Evolutionary conservation across 1,140 invertebrate genomes (phyloP), one percentile per base, ranked within the genome.

Genomic region (Anoplophora glabripennis): DNA sequence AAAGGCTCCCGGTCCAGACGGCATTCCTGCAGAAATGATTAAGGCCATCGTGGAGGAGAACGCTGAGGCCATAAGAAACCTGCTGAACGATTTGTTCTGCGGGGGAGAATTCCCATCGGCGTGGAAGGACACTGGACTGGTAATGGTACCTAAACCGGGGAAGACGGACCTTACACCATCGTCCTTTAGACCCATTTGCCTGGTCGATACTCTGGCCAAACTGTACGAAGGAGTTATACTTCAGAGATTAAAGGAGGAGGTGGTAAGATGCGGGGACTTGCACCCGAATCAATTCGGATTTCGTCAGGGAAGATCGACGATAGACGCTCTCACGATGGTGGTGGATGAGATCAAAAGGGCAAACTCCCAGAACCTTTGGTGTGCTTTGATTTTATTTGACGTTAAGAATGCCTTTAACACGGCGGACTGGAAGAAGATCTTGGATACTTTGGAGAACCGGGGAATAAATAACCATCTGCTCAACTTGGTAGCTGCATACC

Each of bases 131-230:
- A 57, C 53, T 0, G 53, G 42, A 11, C 42, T 65, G 37, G 21
- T 65, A 8, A 46, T 45, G 8, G 57, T 65, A 21, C 40, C 45
- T 5, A 60, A 59, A 15, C 66, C 33, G 34, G 46, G 57, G 15
- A 45, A 42, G n/a, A n/a, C n/a, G n/a, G n/a, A n/a, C n/a, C n/a
- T n/a, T n/a, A 51, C 47, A 56, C 1, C 47, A 45, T 0, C 34
- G 57, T 9, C 17, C 41, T 67, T 63, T 42, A 54, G 67, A 33
- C 61, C 66, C n/a, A 57, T 71, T 7, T 60, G 62, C 38, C 45
- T 68, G n/a, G n/a, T 66, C 7, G 54, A 68, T 42, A 35, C 33
- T 7, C 9, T 62, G 0, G 53, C 52, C 1, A 67, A 71, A 54
- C 38, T 68, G 1, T 38, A 61, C 4, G 69, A 71, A 21, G 51